Evolutionary conservation across 2,113 vertebrate species (phyloP).

Genomic region (Calonectris borealis): DNA sequence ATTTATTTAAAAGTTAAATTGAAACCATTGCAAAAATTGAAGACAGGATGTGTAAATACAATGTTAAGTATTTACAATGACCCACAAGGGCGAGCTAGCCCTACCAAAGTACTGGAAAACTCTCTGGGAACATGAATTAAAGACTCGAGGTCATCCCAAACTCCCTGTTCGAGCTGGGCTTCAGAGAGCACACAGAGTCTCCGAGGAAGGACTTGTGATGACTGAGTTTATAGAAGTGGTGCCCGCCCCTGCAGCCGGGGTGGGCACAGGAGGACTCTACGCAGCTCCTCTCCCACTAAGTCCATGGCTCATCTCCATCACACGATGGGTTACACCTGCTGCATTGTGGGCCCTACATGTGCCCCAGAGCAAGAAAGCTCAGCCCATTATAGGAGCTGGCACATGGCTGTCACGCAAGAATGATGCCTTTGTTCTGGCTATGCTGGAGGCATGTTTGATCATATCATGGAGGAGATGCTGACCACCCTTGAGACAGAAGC

Average conservation of each 20-base stretch:
- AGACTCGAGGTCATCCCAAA: slow-evolving; percentile 23
- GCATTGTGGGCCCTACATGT: fast-evolving
- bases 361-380: not conserved
- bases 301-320: not conserved
- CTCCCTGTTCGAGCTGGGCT: not conserved
- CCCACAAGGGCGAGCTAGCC: not conserved
- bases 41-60: slow-evolving; percentile 57
- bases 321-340: fast-evolving
- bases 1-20: slow-evolving; percentile 69
- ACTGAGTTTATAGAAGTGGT: not conserved
- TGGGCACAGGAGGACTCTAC: not conserved
- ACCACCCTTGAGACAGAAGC: not conserved
- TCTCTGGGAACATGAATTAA: not conserved
- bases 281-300: not conserved
- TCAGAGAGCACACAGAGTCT: not conserved
- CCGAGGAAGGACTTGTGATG: not conserved
- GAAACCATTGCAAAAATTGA: slow-evolving; percentile 64
- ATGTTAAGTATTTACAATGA: slow-evolving; percentile 48
- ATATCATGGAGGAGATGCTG: not conserved
- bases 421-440: not conserved
- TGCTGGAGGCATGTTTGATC: not conserved
- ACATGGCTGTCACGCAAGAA: not conserved
- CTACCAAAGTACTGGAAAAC: slow-evolving; percentile 13
- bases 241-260: not conserved
- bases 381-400: not conserved